These are phyloP conservation scores for Drosophila subpulchrella DNA, from an alignment of 1,140 invertebrate species.

Conservation along the genomic window DNA sequence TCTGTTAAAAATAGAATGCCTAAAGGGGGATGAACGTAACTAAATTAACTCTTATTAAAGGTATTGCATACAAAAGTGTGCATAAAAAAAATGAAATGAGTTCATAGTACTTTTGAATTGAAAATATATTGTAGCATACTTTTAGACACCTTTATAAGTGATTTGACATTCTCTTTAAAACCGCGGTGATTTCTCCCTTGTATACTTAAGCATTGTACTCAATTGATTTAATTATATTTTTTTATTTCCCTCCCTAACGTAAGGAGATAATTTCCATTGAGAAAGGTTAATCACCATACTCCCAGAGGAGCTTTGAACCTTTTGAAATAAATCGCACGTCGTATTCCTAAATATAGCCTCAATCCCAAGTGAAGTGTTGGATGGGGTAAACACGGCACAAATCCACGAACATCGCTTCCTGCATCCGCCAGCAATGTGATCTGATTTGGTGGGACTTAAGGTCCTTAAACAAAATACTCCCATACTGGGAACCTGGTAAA, in stretches of 20 bases:
- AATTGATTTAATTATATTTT: too few relatives aligned
- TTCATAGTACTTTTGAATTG: too few relatives aligned
- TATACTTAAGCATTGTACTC: too few relatives aligned
- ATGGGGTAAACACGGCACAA: slow-evolving; percentile 3
- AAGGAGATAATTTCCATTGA: neutral
- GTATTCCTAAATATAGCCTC: slow-evolving; percentile 1
- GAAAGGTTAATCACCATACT: slow-evolving; percentile 2
- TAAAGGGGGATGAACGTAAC: too few relatives aligned
- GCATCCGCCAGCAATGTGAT: slow-evolving; percentile 11
- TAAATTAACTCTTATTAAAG: too few relatives aligned
- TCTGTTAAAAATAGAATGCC: too few relatives aligned
- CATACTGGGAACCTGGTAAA: slow-evolving; percentile 4
- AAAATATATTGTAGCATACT: neutral
- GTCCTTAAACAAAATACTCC: slow-evolving; percentile 21
- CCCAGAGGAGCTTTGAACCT: neutral
- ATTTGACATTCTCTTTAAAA: too few relatives aligned
- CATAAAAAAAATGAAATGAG: too few relatives aligned
- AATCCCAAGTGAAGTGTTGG: slow-evolving; percentile 10
- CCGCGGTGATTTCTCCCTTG: too few relatives aligned
- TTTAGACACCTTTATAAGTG: neutral
- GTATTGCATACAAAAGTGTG: too few relatives aligned
- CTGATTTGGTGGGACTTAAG: slow-evolving; percentile 25
- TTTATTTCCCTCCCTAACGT: too few relatives aligned
- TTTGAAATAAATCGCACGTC: neutral
- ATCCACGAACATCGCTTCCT: slow-evolving; percentile 31